These are phyloP conservation scores for Drosophila demipolita DNA, from an alignment of 2,888 invertebrate genomes.

Conservation along the genomic window DNA sequence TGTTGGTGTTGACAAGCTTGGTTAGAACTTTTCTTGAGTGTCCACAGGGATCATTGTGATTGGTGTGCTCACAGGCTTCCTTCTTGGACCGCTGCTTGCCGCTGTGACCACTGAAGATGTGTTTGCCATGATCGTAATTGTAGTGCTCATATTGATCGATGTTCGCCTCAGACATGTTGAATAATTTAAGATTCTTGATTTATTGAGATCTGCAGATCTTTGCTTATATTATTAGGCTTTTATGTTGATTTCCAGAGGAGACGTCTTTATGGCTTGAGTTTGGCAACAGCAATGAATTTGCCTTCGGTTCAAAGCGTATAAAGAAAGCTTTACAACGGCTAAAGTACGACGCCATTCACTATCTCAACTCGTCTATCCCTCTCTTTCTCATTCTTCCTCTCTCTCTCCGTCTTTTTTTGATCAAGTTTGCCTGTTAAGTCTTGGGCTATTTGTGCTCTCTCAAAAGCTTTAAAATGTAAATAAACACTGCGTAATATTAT, in stretches of 20 bases:
- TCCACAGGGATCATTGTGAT: slow-evolving; percentile 95
- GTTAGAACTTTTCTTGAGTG: slow-evolving; percentile 86
- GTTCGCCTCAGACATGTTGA: slow-evolving; percentile 91
- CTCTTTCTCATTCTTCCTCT: not conserved
- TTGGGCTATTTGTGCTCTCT: not conserved
- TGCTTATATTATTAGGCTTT: slow-evolving; percentile 84
- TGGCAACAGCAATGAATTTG: slow-evolving; percentile 24
- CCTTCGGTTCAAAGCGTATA: not conserved
- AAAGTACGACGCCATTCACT: slow-evolving; percentile 13
- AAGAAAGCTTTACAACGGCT: slow-evolving; percentile 36
- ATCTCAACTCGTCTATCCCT: not conserved
- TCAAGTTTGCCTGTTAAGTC: slow-evolving; percentile 9
- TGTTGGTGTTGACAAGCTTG: slow-evolving; percentile 85
- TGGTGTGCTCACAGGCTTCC: slow-evolving; percentile 94
- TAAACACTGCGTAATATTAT: slow-evolving; percentile 27
- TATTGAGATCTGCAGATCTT: slow-evolving; percentile 83
- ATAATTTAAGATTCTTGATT: not conserved
- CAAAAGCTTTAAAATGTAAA: slow-evolving; percentile 9
- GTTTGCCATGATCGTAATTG: slow-evolving; percentile 97
- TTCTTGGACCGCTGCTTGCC: slow-evolving; percentile 96
- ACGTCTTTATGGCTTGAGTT: slow-evolving; percentile 23
- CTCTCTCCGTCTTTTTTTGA: slow-evolving; percentile 1
- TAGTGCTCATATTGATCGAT: slow-evolving; percentile 97
- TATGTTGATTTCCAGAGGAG: not conserved
- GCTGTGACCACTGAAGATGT: slow-evolving; percentile 93